Base-by-base conservation (phyloP, 2,888 invertebrate genomes). In the Erebia palarica region DNA sequence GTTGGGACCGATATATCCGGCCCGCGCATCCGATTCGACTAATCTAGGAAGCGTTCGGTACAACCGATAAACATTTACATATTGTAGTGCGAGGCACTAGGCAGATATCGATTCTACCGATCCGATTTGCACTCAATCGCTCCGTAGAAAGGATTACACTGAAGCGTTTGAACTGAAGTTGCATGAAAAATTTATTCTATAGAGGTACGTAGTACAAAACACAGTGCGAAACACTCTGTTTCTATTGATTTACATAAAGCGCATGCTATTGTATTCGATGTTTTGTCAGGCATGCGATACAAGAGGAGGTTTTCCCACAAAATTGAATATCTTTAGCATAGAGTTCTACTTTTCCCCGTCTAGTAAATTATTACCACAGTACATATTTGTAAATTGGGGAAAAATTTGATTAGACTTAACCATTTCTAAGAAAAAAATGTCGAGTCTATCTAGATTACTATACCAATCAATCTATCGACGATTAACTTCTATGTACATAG, bases 1-100 rank as follows among this genome's bases (percentile, higher is more conserved):
- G 75, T 75, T 77, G 81, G 82, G 83, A 82, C 81, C 83, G 82
- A 79, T 84, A 82, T 84, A 84, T 86, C 86, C 86, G 86, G 75
- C 80, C 81, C 79, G 78, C 82, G 83, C 84, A 85, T 89, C 88
- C 88, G 88, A 90, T 89, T 89, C 86, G 89, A 91, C 90, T 90
- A 90, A 90, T 90, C 88, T 86, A 83, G 83, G 85, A 71, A 72
- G 72, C 71, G 72, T 81, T 79, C 78, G 78, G 80, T 80, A 81
- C 80, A 78, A 78, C 80, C 78, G 84, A 82, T 86, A 82, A 84
- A 75, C 78, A 79, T 79, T 78, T 80, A 79, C 79, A 79, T 81
- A 78, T 75, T 75, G 72, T 75, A 69, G 69, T 66, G 70, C 57
- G 73, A 66, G 65, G 68, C 72, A 70, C 73, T 73, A 71, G 73